Base-by-base conservation (phyloP, 1,140 invertebrate genomes). In the Lepidurus couesii region DNA sequence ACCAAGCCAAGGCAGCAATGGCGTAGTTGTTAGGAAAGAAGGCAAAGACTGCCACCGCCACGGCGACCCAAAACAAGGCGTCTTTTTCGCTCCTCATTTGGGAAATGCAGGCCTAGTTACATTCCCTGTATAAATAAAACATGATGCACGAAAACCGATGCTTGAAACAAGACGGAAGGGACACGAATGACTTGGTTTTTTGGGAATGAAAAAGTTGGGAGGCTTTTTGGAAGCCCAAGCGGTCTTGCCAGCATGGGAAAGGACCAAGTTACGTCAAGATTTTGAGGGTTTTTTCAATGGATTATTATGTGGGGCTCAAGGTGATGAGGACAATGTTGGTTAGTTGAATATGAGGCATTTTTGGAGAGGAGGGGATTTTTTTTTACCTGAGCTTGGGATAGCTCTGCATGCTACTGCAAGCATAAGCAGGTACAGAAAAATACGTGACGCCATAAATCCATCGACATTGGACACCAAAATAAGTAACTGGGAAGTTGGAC, bases 371-470 rank as follows among this genome's bases (percentile, higher is more conserved):
- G 13, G 53, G 45, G 45, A 16, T 9, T 65, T 13, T 13, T 53
- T 7, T 47, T 77, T 77, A 77, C 75, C 75, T 44, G 43, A 26
- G 75, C 75, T 24, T 16, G 42, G 42, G 47, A 21, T 13, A 26
- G 42, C 43, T 34, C 75, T 44, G 47, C 43, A 45, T 26, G 44
- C 44, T 77, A 77, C 75, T 77, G 75, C 42, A 42, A 77, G 75
- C 75, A 77, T 34, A 77, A 77, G 47, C 75, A 77, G 43, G 75
- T 77, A 77, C 43, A 77, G 47, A 77, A 77, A 43, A 45, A 77
- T 47, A 47, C 75, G 75, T 44, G 75, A 77, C 75, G 75, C 75
- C 75, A 77, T 77, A 77, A 45, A 77, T 77, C 75, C 75, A 45
- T 44, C 42, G 75, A 77, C 75, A 77, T 77, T 77, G 43, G 75